A percentile compares a stretch with the other conserved stretches of the same genome.
These are phyloP conservation scores for Phaenicophaeus curvirostris DNA, from an alignment of 2,797 vertebrate genomes.

Conservation along the genomic window DNA sequence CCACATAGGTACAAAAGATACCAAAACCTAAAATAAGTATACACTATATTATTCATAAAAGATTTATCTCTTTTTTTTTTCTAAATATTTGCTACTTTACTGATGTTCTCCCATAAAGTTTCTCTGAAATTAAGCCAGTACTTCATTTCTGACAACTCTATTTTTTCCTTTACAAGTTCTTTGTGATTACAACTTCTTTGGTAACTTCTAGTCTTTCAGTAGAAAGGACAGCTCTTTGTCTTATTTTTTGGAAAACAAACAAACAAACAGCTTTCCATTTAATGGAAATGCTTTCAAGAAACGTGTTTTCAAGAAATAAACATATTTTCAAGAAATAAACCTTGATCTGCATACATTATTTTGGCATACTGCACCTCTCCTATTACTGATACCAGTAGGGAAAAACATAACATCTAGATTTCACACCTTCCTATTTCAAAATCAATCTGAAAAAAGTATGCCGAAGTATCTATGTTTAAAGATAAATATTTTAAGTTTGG, in stretches of 20 bases:
- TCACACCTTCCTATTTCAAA: not conserved
- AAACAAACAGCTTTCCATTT: not conserved
- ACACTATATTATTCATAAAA: not conserved
- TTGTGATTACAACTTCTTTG: not conserved
- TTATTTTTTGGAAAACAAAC: not conserved
- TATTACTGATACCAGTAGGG: not conserved
- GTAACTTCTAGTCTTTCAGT: not conserved
- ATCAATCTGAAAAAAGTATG: not conserved
- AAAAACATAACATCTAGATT: not conserved
- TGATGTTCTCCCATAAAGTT: not conserved
- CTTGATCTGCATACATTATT: not conserved
- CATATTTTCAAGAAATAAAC: not conserved
- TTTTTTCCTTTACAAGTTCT: not conserved
- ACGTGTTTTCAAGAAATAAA: not conserved
- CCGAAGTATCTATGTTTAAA: not conserved
- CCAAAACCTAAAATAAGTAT: not conserved
- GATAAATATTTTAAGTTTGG: not conserved
- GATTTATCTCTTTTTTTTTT: not conserved
- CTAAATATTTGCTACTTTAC: not conserved
- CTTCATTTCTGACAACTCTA: not conserved
- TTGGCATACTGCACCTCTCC: not conserved
- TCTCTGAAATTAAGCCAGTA: not conserved
- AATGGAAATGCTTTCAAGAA: not conserved
- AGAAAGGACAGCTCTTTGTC: not conserved
- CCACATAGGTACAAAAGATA: not conserved